A percentile compares a stretch with the other conserved stretches of the same genome.
These are phyloP conservation scores for Aleiodes alternator DNA, from an alignment of 2,888 invertebrate genomes.

Conservation along the genomic window DNA sequence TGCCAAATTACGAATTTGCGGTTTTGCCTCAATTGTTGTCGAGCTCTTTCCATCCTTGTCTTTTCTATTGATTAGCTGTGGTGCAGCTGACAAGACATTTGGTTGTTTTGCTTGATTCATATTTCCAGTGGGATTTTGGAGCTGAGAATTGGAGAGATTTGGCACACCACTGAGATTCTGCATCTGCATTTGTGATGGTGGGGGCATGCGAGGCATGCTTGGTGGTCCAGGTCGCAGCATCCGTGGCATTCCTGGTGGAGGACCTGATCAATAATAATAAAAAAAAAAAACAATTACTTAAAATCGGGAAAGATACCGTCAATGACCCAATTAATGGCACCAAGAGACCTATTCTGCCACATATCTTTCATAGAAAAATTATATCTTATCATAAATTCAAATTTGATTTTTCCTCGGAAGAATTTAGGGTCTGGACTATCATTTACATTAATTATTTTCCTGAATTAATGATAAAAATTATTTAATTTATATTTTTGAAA, in stretches of 20 bases:
- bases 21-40: conserved; percentile 96
- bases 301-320: conserved; percentile 56
- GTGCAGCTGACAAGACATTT: conserved; percentile 88
- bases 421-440: no score
- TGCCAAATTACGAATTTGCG: conserved; percentile 94
- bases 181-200: conserved; percentile 76
- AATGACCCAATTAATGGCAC: no score
- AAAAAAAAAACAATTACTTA: not conserved
- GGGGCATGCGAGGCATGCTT: conserved; percentile 78
- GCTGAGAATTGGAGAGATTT: conserved; percentile 64
- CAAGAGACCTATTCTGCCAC: no score
- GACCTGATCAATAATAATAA: conserved; percentile 75
- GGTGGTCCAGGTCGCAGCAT: conserved; percentile 82
- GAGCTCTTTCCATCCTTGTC: conserved; percentile 81
- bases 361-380: no score
- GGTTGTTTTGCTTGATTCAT: conserved; percentile 76
- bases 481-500: no score
- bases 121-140: conserved; percentile 60
- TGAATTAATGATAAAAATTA: no score
- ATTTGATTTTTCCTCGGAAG: no score
- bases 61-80: conserved; percentile 86
- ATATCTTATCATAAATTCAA: no score
- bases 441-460: no score
- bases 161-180: conserved; percentile 65
- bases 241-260: conserved; percentile 80